Conservation (phyloP, 1,140 invertebrate genomes). For the Muscidifurax raptorellus region DNA sequence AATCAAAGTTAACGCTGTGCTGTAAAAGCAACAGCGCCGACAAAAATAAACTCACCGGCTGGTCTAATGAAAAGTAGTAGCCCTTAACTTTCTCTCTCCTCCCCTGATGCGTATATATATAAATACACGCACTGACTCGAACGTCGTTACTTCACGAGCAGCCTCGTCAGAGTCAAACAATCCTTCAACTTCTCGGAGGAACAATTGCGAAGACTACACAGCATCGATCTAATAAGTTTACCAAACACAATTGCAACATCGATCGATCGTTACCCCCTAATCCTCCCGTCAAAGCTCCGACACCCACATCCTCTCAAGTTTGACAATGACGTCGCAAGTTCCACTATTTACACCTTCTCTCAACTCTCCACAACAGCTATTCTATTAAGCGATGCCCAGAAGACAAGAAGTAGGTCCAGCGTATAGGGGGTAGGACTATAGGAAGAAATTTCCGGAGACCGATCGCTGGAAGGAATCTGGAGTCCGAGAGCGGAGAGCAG, state of each 20-base stretch:
- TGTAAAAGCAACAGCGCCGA: not conserved
- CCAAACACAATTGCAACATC: not conserved
- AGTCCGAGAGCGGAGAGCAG: not conserved
- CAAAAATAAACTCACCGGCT: not conserved
- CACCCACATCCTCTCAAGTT: not conserved
- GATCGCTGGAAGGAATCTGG: not conserved
- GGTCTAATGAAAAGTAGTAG: not conserved
- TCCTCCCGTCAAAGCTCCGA: not conserved
- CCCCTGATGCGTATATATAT: not conserved
- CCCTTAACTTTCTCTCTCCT: not conserved
- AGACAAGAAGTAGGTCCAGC: not conserved
- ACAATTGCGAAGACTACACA: not conserved
- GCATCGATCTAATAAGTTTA: not conserved
- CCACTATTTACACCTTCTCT: not conserved
- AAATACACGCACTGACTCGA: not conserved
- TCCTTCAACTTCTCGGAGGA: not conserved
- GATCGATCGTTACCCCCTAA: not conserved
- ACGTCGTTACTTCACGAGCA: not conserved
- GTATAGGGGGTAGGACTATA: not conserved
- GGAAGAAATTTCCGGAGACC: slow-evolving; percentile 3
- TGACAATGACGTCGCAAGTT: not conserved
- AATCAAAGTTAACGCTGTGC: not conserved
- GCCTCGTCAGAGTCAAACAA: not conserved
- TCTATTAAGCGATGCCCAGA: not conserved
- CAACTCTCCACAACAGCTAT: not conserved